phyloP scores from a whole-genome alignment of 2,888 invertebrate genomes.

The Nemapogon koenigi region DNA sequence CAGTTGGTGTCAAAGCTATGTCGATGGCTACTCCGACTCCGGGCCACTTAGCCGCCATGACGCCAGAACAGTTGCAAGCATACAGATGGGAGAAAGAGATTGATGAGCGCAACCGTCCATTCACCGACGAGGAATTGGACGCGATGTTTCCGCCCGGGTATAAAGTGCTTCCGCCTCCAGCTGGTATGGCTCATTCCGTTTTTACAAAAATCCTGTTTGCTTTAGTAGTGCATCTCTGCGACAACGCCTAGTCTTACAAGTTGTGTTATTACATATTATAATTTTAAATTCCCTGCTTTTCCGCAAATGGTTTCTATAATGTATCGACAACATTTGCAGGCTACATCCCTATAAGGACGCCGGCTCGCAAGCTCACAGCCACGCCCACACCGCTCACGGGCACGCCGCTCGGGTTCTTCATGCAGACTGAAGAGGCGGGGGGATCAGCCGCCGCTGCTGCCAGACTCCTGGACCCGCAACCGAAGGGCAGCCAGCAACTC shows the following conservation, averaged over 20 bases:
- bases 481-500: slow-evolving; percentile 87
- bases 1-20: slow-evolving; percentile 95
- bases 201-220: too few relatives aligned
- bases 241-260: too few relatives aligned
- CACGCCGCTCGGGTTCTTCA: slow-evolving; percentile 93
- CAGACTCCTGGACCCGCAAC: slow-evolving; percentile 90
- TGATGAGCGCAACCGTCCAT: slow-evolving; percentile 95
- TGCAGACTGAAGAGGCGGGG: slow-evolving; percentile 88
- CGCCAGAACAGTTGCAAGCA: slow-evolving; percentile 97
- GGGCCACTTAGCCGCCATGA: slow-evolving; percentile 96
- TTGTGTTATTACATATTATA: too few relatives aligned
- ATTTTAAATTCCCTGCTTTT: too few relatives aligned
- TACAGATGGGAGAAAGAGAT: slow-evolving; percentile 99
- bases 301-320: too few relatives aligned
- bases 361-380: slow-evolving; percentile 95
- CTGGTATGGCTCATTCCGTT: too few relatives aligned
- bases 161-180: slow-evolving; percentile 95
- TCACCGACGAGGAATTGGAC: slow-evolving; percentile 97
- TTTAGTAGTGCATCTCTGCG: too few relatives aligned
- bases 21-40: slow-evolving; percentile 98
- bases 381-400: slow-evolving; percentile 97
- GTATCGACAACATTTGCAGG: too few relatives aligned
- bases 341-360: slow-evolving; percentile 96
- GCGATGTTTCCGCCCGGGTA: slow-evolving; percentile 98
- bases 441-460: slow-evolving; percentile 85